Conservation (phyloP, 2,797 vertebrate species). For the Mormyrops boulengeri region DNA sequence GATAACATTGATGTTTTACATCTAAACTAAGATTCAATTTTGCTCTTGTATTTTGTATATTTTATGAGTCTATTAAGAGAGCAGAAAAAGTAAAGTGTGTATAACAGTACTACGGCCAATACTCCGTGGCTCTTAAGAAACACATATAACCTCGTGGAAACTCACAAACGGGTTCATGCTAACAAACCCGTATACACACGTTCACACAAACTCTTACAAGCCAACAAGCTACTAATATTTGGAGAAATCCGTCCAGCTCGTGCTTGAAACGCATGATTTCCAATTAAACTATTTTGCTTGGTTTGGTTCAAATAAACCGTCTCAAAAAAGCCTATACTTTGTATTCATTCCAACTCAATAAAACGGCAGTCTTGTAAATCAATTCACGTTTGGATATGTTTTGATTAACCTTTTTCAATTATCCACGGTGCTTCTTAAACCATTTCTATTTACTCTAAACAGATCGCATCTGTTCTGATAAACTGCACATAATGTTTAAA, state of each 20-base stretch:
- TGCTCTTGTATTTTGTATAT: not conserved
- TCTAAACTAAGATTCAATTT: conserved; percentile 14
- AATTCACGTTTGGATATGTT: conserved; percentile 70
- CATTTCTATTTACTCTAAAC: conserved; percentile 43
- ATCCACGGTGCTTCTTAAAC: conserved; percentile 38
- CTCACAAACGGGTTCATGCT: not conserved
- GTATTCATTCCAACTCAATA: conserved; percentile 47
- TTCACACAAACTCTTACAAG: conserved; percentile 30
- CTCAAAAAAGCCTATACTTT: conserved; percentile 47
- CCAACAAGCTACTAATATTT: conserved; percentile 27
- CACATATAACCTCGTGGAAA: not conserved
- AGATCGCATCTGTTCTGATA: conserved; percentile 27
- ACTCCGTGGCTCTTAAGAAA: not conserved
- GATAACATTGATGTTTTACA: not conserved
- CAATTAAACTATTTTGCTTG: conserved; percentile 48
- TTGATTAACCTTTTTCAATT: conserved; percentile 61
- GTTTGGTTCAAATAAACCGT: conserved; percentile 47
- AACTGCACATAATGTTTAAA: conserved; percentile 16
- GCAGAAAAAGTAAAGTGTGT: not conserved
- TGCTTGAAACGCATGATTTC: conserved; percentile 46
- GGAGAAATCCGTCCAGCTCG: conserved; percentile 17
- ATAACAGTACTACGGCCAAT: not conserved
- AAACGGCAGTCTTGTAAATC: conserved; percentile 49
- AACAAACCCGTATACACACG: conserved; percentile 38
- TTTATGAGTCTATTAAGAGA: not conserved